Evolutionary conservation across 2,797 vertebrate genomes (phyloP).

Genomic region (Muscicapa striata): DNA sequence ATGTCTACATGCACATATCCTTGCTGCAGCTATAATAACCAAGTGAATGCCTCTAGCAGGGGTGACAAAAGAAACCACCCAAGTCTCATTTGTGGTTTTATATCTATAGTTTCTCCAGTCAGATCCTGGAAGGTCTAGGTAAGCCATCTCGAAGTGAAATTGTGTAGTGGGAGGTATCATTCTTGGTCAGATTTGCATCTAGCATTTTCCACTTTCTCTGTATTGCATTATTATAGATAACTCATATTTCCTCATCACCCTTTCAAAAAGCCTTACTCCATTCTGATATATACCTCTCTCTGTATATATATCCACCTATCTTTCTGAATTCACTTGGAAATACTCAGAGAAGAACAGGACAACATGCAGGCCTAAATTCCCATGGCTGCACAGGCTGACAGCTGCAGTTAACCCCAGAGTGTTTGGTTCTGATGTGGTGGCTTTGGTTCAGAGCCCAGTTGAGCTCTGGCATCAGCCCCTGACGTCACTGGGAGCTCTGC

Average conservation of each 20-base stretch:
- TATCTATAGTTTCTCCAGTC: neutral
- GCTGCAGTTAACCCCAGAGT: neutral
- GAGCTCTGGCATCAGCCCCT: neutral
- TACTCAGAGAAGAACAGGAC: neutral
- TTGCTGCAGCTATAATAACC: neutral
- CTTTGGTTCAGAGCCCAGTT: neutral
- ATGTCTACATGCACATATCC: neutral
- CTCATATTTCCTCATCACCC: neutral
- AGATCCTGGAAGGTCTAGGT: neutral
- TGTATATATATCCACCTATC: neutral
- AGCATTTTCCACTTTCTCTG: neutral
- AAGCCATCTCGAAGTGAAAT: neutral
- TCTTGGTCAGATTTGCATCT: neutral
- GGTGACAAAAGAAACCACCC: neutral
- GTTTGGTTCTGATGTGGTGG: neutral
- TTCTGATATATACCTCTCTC: neutral
- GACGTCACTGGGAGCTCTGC: constrained; percentile 31
- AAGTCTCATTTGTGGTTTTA: neutral
- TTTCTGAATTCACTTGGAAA: neutral
- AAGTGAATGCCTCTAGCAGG: neutral
- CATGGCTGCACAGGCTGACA: neutral
- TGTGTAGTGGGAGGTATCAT: neutral
- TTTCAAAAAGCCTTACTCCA: neutral
- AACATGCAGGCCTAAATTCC: neutral
- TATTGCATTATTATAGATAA: neutral